Conservation (phyloP, 2,797 vertebrate species). For the Myotis planiceps region DNA sequence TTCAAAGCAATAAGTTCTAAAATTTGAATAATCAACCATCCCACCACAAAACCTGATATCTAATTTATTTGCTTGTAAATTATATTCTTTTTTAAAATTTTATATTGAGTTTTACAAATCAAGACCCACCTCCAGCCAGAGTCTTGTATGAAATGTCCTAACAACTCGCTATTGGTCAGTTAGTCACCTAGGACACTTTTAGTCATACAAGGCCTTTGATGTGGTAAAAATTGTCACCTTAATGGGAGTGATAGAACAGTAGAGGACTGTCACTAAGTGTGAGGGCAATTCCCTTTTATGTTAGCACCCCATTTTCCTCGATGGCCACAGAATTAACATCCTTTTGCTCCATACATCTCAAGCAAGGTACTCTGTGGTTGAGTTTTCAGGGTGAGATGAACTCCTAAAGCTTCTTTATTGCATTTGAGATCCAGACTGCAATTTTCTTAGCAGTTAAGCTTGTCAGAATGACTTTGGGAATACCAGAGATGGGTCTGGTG, state of each 20-base stretch:
- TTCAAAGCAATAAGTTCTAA: conserved; percentile 20
- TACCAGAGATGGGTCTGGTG: conserved; percentile 78
- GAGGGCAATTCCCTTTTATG: not conserved
- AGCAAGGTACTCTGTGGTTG: not conserved
- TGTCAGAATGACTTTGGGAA: conserved; percentile 83
- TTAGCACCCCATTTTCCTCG: not conserved
- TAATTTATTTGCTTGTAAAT: conserved; percentile 13
- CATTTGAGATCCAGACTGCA: not conserved
- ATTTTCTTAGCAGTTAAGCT: conserved; percentile 75
- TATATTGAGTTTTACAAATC: not conserved
- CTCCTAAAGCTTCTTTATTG: not conserved
- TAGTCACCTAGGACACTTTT: not conserved
- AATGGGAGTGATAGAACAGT: not conserved
- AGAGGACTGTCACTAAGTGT: not conserved
- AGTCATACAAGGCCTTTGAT: not conserved
- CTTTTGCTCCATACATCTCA: not conserved
- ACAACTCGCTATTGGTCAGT: not conserved
- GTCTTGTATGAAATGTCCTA: not conserved
- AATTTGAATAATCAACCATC: not conserved
- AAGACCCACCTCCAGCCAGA: not conserved
- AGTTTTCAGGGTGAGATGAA: not conserved
- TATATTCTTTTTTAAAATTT: not conserved
- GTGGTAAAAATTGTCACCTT: not conserved
- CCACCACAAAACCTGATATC: not conserved
- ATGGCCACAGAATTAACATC: not conserved